Evolutionary conservation across 2,888 invertebrate species (phyloP).

Genomic region (Leptinotarsa juncta): DNA sequence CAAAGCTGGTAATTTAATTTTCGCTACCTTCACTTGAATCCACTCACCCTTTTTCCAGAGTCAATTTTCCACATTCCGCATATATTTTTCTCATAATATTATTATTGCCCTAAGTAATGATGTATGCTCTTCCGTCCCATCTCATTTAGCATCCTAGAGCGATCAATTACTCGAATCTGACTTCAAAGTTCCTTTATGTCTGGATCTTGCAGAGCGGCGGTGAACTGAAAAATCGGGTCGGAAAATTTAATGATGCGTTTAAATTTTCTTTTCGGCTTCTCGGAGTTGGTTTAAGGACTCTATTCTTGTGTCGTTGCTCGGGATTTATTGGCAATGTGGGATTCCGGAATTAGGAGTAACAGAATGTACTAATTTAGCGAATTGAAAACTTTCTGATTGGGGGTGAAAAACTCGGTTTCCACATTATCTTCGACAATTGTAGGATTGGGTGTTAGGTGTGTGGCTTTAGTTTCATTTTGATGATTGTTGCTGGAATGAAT

Average conservation of each 20-base stretch:
- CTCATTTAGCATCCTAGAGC: conserved; percentile 28
- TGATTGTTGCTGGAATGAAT: no score
- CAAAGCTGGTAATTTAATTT: not conserved
- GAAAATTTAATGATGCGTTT: conserved; percentile 44
- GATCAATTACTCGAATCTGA: conserved; percentile 39
- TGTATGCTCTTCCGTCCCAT: conserved; percentile 25
- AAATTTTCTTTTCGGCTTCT: conserved; percentile 38
- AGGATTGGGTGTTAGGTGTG: not conserved
- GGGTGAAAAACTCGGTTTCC: not conserved
- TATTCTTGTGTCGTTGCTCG: conserved; percentile 21
- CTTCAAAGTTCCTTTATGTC: conserved; percentile 40
- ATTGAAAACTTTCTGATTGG: conserved; percentile 5
- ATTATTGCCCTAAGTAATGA: conserved; percentile 12
- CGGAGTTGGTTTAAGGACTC: conserved; percentile 20
- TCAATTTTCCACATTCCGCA: not conserved
- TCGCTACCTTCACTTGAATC: not conserved
- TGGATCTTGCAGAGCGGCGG: conserved; percentile 31
- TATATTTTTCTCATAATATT: conserved; percentile 12
- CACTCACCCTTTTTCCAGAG: not conserved
- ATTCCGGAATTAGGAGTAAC: conserved; percentile 13
- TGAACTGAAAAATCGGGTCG: conserved; percentile 39
- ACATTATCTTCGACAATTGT: not conserved
- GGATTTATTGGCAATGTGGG: conserved; percentile 17
- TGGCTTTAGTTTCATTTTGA: no score
- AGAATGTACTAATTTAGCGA: conserved; percentile 14